These are phyloP conservation scores for Pseudoatta argentina DNA, from an alignment of 1,140 invertebrate species.

Conservation along the genomic window DNA sequence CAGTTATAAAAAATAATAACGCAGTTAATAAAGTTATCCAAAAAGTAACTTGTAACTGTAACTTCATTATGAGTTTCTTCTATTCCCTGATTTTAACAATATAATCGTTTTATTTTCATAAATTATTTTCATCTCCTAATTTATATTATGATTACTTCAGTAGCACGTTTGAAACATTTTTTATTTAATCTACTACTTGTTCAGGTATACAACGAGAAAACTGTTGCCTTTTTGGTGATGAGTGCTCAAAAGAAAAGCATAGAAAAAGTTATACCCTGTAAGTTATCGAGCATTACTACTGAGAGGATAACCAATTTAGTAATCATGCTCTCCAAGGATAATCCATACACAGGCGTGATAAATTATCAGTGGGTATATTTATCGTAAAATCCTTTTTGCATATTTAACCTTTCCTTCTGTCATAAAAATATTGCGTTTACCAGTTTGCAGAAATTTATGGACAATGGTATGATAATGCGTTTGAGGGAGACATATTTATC, in stretches of 20 bases:
- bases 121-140: background rate
- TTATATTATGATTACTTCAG: background rate
- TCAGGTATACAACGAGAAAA: slow-evolving; percentile 19
- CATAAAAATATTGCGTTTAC: background rate
- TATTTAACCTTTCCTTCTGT: too few species aligned
- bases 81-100: background rate
- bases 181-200: background rate
- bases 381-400: background rate
- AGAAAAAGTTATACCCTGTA: slow-evolving; percentile 46
- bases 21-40: too few species aligned
- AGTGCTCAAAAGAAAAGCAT: slow-evolving; percentile 19
- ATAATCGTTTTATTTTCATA: background rate
- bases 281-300: slow-evolving; percentile 25
- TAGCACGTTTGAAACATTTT: background rate
- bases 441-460: slow-evolving; percentile 70
- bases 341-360: slow-evolving; percentile 61
- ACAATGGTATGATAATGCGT: slow-evolving; percentile 45
- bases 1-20: too few species aligned
- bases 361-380: slow-evolving; percentile 65
- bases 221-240: slow-evolving; percentile 28
- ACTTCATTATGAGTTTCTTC: too few species aligned
- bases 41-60: too few species aligned
- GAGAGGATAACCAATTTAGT: slow-evolving; percentile 51
- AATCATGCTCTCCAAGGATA: slow-evolving; percentile 52
- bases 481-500: slow-evolving; percentile 12